Conservation (phyloP, 2,888 invertebrate species). For the Agapetus fuscipes region DNA sequence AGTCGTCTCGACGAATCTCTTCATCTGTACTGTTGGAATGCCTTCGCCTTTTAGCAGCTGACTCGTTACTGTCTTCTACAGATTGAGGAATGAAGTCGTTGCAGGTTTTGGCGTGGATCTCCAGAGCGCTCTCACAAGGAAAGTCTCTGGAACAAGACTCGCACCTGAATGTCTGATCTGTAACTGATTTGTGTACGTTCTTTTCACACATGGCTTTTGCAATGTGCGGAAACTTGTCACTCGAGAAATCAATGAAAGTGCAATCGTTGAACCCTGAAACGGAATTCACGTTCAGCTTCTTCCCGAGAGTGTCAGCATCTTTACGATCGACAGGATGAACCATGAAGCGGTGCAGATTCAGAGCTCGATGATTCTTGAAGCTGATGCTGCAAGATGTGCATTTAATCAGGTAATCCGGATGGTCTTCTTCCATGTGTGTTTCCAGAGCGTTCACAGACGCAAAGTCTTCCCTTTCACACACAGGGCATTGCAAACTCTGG, state of each 20-base stretch:
- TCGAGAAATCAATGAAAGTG: conserved; percentile 70
- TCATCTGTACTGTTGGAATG: conserved; percentile 38
- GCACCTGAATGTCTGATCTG: conserved; percentile 57
- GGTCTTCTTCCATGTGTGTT: conserved; percentile 54
- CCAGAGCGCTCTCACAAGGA: conserved; percentile 56
- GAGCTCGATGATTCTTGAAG: conserved; percentile 62
- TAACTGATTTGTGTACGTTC: conserved; percentile 50
- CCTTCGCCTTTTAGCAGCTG: conserved; percentile 22
- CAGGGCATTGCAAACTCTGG: conserved; percentile 44
- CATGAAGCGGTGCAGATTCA: conserved; percentile 60
- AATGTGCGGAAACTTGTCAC: conserved; percentile 69
- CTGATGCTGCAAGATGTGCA: conserved; percentile 65
- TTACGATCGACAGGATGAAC: conserved; percentile 38
- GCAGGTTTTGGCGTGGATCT: conserved; percentile 52
- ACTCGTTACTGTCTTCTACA: conserved; percentile 25
- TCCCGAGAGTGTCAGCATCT: conserved; percentile 18
- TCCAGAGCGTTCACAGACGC: conserved; percentile 48
- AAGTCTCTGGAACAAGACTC: conserved; percentile 62
- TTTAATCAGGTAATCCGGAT: conserved; percentile 56
- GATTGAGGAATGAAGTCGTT: conserved; percentile 30
- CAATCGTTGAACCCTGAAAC: conserved; percentile 61
- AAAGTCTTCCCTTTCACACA: conserved; percentile 55
- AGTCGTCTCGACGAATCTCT: conserved; percentile 61
- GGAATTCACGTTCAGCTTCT: conserved; percentile 32
- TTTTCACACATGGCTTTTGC: conserved; percentile 64